Evolutionary conservation across 2,888 invertebrate species (phyloP).

Genomic region (Polydrusus cervinus): DNA sequence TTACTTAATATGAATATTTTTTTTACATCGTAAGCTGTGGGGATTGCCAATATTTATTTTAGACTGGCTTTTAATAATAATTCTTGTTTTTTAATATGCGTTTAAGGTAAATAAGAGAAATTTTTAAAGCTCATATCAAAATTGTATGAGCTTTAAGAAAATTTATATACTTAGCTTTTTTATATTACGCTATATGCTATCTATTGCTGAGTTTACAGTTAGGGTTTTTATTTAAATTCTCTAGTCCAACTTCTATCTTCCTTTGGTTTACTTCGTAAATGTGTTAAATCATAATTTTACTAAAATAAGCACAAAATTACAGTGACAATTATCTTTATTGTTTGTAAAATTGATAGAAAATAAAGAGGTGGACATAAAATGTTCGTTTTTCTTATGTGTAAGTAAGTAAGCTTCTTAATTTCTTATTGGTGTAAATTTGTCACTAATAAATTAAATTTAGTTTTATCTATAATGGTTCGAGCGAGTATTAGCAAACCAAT

Average conservation of each 20-base stretch:
- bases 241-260: conserved; percentile 78
- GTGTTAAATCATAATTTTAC: conserved; percentile 51
- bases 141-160: conserved; percentile 57
- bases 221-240: conserved; percentile 75
- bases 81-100: conserved; percentile 30
- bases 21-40: conserved; percentile 59
- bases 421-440: conserved; percentile 41
- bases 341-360: conserved; percentile 40
- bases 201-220: conserved; percentile 76
- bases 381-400: conserved; percentile 43
- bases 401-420: conserved; percentile 19
- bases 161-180: conserved; percentile 60
- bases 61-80: conserved; percentile 59
- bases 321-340: conserved; percentile 36
- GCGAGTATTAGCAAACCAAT: background rate
- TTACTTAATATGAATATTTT: conserved; percentile 42
- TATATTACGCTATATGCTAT: conserved; percentile 52
- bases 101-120: conserved; percentile 57
- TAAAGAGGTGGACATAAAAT: conserved; percentile 49
- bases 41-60: conserved; percentile 62
- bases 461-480: background rate
- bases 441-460: conserved; percentile 20
- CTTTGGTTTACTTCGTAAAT: conserved; percentile 59
- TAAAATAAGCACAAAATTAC: conserved; percentile 50
- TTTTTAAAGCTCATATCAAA: conserved; percentile 55